Evolutionary conservation across 2,888 invertebrate genomes (phyloP).

Genomic region (Idaea biselata): DNA sequence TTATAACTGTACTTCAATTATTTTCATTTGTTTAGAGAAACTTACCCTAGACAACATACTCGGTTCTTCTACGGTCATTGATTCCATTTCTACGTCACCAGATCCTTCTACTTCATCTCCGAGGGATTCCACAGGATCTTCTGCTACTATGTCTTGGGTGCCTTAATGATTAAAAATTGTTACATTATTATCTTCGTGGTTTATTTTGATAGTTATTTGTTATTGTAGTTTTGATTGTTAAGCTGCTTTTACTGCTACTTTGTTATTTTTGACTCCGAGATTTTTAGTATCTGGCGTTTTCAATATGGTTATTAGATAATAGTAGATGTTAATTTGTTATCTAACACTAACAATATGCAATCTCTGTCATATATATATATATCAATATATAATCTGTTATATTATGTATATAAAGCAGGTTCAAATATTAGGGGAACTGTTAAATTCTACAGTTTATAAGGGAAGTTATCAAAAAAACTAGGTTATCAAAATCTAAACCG

Average conservation of each 20-base stretch:
- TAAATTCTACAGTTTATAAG: background rate
- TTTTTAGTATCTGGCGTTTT: background rate
- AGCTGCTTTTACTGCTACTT: background rate
- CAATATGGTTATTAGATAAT: background rate
- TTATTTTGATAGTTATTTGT: background rate
- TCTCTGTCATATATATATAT: too few relatives aligned
- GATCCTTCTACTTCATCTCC: slow-evolving; percentile 78
- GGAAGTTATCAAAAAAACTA: slow-evolving; percentile 4
- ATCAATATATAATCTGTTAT: too few relatives aligned
- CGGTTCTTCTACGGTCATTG: slow-evolving; percentile 31
- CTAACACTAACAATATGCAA: too few relatives aligned
- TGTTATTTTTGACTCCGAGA: too few relatives aligned
- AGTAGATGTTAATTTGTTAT: too few relatives aligned
- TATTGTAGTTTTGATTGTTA: background rate
- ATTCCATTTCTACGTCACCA: slow-evolving; percentile 64
- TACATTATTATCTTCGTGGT: background rate
- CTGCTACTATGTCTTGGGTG: slow-evolving; percentile 50
- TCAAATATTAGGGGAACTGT: background rate
- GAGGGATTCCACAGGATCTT: slow-evolving; percentile 36
- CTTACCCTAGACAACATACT: slow-evolving; percentile 54
- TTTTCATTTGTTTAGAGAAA: background rate
- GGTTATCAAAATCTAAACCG: slow-evolving; percentile 30
- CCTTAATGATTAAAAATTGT: slow-evolving; percentile 7
- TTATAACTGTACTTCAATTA: background rate
- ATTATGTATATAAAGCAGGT: background rate